Percentiles rank a stretch among this genome's conserved stretches.
Evolutionary conservation across 2,113 vertebrate species (phyloP).

Genomic region (Puntigrus tetrazona): DNA sequence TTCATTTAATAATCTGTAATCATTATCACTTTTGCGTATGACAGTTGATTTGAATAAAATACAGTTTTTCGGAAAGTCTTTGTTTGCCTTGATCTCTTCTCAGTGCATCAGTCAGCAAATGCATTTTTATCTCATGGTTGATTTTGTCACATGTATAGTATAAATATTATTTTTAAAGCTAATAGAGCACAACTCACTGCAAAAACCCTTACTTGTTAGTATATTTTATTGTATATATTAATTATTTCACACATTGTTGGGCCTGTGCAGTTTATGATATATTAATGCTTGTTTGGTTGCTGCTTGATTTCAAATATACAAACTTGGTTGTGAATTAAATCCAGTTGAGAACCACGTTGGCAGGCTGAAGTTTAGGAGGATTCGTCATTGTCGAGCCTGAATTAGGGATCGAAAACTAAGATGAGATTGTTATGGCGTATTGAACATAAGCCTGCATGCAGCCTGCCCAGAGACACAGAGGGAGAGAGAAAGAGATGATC

Average conservation of each 20-base stretch:
- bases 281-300: neutral
- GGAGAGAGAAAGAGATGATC: neutral
- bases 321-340: neutral
- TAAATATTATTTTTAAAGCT: no score
- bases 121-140: no score
- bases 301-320: neutral
- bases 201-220: no score
- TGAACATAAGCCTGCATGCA: neutral
- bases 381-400: neutral
- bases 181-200: no score
- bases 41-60: no score
- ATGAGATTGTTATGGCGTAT: slow-evolving; percentile 10
- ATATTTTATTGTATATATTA: no score
- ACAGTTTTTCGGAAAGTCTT: no score
- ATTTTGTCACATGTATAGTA: no score
- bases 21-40: no score
- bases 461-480: neutral
- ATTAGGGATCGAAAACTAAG: neutral
- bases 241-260: neutral
- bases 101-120: no score
- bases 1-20: no score
- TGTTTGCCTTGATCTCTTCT: no score
- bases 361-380: neutral
- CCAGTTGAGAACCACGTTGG: neutral
- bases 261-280: neutral